Evolutionary conservation across 2,113 vertebrate species (phyloP).

Genomic region (Perca schrenkii): DNA sequence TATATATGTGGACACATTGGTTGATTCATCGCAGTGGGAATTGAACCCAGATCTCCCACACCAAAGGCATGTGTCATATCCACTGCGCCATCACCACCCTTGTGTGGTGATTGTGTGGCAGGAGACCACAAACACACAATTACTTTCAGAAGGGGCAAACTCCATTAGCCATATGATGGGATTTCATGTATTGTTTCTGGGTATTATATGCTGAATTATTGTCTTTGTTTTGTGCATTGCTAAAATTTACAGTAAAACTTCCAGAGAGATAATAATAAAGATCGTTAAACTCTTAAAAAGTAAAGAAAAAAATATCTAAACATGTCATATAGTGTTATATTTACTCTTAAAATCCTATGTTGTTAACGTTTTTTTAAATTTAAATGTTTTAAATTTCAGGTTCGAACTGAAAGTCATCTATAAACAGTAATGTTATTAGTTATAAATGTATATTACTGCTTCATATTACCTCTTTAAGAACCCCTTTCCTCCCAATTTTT

Average conservation of each 20-base stretch:
- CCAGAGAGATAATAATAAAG: not conserved
- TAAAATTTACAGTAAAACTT: not conserved
- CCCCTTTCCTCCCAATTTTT: not conserved
- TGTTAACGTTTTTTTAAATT: not conserved
- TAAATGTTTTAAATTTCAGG: too few species aligned
- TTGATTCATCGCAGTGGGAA: too few species aligned
- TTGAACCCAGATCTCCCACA: too few species aligned
- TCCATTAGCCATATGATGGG: not conserved
- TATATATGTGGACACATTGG: too few species aligned
- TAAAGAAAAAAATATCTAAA: not conserved
- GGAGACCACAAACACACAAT: not conserved
- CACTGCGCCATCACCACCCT: too few species aligned
- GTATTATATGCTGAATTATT: not conserved
- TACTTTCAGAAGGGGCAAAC: not conserved
- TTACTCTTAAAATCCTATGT: not conserved
- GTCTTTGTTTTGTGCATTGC: not conserved
- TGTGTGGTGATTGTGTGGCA: not conserved
- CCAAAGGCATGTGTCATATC: too few species aligned
- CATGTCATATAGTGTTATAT: not conserved
- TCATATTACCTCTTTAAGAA: not conserved
- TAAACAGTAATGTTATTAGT: not conserved
- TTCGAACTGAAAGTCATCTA: not conserved
- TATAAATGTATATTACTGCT: not conserved
- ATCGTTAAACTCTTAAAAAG: not conserved
- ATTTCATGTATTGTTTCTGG: not conserved